These are phyloP conservation scores for Ammodytes marinus DNA, from an alignment of 2,113 vertebrate genomes.

Conservation along the genomic window DNA sequence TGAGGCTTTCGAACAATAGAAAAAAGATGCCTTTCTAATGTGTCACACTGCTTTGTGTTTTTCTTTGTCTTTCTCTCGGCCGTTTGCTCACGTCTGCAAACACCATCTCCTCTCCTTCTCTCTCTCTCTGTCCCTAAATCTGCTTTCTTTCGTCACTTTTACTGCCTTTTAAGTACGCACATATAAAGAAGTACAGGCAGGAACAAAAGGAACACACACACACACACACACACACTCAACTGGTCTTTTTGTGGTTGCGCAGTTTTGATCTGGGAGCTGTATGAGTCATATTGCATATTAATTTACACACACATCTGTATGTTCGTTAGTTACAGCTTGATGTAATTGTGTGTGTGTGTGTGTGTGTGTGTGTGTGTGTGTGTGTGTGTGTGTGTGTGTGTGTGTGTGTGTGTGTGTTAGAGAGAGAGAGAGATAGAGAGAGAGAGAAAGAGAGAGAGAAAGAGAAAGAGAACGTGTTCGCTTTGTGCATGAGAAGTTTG, in stretches of 20 bases:
- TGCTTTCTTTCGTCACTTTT: conserved; percentile 38
- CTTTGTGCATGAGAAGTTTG: conserved; percentile 47
- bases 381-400: conserved; percentile 7
- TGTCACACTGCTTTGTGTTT: conserved; percentile 57
- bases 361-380: conserved; percentile 27
- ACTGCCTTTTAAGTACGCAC: conserved; percentile 23
- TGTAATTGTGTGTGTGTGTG: conserved; percentile 21
- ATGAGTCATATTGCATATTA: conserved; percentile 60
- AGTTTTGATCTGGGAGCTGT: conserved; percentile 47
- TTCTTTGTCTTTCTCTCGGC: conserved; percentile 39
- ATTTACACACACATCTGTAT: conserved; percentile 39
- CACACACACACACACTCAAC: conserved; percentile 15
- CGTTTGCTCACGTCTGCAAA: conserved; percentile 38
- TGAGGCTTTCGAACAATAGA: conserved; percentile 49
- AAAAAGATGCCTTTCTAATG: conserved; percentile 64
- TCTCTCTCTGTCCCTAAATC: not conserved
- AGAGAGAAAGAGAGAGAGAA: no score
- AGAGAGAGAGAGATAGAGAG: not conserved
- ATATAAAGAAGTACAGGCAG: conserved; percentile 28
- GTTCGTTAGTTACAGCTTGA: conserved; percentile 32
- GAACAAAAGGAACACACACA: conserved; percentile 18
- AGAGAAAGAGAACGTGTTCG: not conserved
- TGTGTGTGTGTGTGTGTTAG: not conserved
- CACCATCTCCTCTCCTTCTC: conserved; percentile 18
- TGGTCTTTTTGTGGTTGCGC: conserved; percentile 35